Percentiles rank a stretch among this genome's conserved stretches.
These are phyloP conservation scores for Pollenia labialis DNA, from an alignment of 2,888 invertebrate genomes.

Conservation along the genomic window DNA sequence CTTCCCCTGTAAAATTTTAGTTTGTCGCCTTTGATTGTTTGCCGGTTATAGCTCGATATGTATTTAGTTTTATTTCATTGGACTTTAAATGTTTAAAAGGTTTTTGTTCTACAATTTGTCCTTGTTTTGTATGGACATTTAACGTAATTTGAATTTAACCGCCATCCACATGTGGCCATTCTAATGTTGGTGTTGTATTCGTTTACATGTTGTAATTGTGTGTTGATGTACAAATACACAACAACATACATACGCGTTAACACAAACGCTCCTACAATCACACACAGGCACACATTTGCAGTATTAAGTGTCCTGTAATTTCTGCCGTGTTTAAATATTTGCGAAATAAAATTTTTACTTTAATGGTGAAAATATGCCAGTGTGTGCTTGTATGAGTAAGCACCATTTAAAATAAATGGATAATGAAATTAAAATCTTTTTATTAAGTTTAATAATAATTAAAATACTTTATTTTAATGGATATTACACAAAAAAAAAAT, in stretches of 20 bases:
- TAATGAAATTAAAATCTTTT: constrained; percentile 28
- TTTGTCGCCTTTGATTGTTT: too few species aligned
- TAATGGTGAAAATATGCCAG: not conserved
- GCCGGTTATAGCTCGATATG: too few species aligned
- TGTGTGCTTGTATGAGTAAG: not conserved
- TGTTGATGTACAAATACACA: constrained; percentile 1
- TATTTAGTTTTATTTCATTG: too few species aligned
- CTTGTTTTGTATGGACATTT: constrained; percentile 3
- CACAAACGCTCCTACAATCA: not conserved
- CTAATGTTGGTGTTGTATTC: constrained; percentile 13
- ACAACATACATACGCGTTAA: not conserved
- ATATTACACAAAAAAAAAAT: not conserved
- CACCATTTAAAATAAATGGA: constrained; percentile 17
- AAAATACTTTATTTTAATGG: constrained; percentile 25
- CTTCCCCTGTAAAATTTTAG: too few species aligned
- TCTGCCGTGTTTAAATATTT: constrained; percentile 36
- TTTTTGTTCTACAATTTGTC: not conserved
- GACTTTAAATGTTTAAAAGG: not conserved
- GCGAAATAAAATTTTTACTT: not conserved
- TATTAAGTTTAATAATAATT: constrained; percentile 14
- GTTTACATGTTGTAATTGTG: constrained; percentile 43
- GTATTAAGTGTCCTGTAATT: constrained; percentile 30
- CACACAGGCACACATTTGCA: not conserved
- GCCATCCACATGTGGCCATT: constrained; percentile 38
- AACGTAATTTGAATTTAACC: constrained; percentile 27